These are phyloP conservation scores for Sebastes paucispinis DNA, from an alignment of 2,797 vertebrate species.

Conservation along the genomic window DNA sequence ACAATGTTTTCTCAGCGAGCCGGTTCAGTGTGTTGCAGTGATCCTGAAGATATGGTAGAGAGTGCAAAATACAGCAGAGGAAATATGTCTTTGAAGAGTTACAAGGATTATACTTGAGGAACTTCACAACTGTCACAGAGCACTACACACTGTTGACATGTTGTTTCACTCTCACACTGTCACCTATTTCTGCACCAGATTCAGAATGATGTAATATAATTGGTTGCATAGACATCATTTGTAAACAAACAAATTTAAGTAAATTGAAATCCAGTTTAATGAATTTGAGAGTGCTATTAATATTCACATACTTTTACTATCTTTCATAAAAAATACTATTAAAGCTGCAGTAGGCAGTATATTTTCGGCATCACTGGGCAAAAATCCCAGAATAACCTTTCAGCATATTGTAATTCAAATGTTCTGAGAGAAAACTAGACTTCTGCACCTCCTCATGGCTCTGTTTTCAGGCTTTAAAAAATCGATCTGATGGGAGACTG, in stretches of 20 bases:
- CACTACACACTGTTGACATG: not conserved
- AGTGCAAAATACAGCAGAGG: not conserved
- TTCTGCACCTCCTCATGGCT: too few species aligned
- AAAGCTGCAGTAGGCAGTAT: too few species aligned
- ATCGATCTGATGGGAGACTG: fast-evolving
- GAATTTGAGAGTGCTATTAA: not conserved
- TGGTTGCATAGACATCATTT: not conserved
- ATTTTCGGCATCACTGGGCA: too few species aligned
- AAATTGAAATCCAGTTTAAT: not conserved
- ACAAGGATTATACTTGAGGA: not conserved
- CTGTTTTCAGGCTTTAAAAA: too few species aligned
- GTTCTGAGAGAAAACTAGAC: too few species aligned
- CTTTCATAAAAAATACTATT: not conserved
- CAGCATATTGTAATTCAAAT: too few species aligned
- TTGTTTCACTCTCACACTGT: not conserved
- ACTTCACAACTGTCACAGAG: not conserved
- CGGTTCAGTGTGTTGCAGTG: not conserved
- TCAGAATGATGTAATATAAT: not conserved
- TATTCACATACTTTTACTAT: not conserved
- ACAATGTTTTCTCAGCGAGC: not conserved
- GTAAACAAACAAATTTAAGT: not conserved
- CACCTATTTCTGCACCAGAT: not conserved
- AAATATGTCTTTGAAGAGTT: not conserved
- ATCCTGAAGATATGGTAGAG: not conserved
- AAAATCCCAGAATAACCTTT: too few species aligned